A percentile compares a stretch with the other conserved stretches of the same genome.
Conservation (phyloP, 2,888 invertebrate genomes). For the Alentia gelatinosa region DNA sequence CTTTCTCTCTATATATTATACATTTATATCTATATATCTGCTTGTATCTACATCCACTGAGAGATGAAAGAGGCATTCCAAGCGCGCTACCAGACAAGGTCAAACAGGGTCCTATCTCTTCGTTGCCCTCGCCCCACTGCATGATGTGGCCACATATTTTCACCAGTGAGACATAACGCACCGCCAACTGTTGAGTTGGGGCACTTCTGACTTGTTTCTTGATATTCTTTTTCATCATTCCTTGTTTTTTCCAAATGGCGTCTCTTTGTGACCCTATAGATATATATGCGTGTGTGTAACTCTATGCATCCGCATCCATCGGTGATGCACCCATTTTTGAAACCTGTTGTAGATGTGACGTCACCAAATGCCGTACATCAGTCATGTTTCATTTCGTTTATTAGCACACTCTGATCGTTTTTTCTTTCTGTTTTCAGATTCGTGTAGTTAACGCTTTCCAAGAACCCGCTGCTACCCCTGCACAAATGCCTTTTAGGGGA, state of each 20-base stretch:
- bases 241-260: conserved; percentile 16
- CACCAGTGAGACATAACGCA: conserved; percentile 30
- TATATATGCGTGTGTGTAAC: neutral
- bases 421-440: conserved; percentile 87
- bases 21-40: conserved; percentile 39
- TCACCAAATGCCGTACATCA: conserved; percentile 12
- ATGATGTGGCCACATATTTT: conserved; percentile 18
- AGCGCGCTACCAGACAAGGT: neutral
- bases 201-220: conserved; percentile 41
- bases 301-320: neutral
- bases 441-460: conserved; percentile 99
- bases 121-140: conserved; percentile 6
- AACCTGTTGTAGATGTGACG: conserved; percentile 31
- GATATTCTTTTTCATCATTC: neutral
- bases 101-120: no score
- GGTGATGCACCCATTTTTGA: conserved; percentile 4
- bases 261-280: conserved; percentile 11
- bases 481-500: conserved; percentile 62
- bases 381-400: conserved; percentile 13
- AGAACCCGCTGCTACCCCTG: conserved; percentile 64
- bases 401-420: conserved; percentile 47
- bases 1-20: neutral
- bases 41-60: conserved; percentile 12
- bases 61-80: neutral
- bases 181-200: conserved; percentile 41